A percentile compares a stretch with the other conserved stretches of the same genome.
These are phyloP conservation scores for Agapostemon virescens DNA, from an alignment of 2,888 invertebrate genomes.

Conservation along the genomic window DNA sequence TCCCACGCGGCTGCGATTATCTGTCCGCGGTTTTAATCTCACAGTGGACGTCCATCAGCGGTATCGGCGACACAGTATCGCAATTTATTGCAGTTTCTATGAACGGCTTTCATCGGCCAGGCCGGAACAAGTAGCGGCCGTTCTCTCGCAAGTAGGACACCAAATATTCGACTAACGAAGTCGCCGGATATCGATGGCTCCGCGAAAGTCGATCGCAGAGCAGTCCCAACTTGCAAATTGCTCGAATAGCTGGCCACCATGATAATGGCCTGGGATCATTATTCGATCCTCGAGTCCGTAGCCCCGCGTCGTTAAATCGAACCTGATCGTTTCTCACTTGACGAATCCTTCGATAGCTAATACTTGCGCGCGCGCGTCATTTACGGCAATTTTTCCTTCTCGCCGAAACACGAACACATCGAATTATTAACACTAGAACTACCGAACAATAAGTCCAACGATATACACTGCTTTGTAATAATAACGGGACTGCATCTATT, in stretches of 20 bases:
- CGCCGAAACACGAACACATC: background rate
- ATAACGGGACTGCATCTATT: too few species aligned
- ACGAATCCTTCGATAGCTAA: background rate
- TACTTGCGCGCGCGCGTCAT: background rate
- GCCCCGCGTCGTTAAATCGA: background rate
- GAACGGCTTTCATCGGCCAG: background rate
- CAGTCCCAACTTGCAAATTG: conserved; percentile 8
- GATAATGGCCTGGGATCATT: background rate
- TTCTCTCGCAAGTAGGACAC: background rate
- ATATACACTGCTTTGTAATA: too few species aligned
- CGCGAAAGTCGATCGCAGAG: background rate
- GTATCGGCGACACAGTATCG: background rate
- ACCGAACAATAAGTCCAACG: too few species aligned
- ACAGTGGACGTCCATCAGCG: background rate
- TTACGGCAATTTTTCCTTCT: background rate
- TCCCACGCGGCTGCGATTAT: background rate
- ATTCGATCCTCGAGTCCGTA: conserved; percentile 1
- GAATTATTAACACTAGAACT: background rate
- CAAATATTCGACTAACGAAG: conserved; percentile 9
- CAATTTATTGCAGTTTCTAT: conserved; percentile 2
- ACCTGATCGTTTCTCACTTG: background rate
- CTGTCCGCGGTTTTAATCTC: conserved; percentile 2
- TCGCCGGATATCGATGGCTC: conserved; percentile 9
- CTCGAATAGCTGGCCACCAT: background rate
- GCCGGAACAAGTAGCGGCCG: background rate